Evolutionary conservation across 2,888 invertebrate species (phyloP).

Genomic region (Amphipyra tragopoginis): DNA sequence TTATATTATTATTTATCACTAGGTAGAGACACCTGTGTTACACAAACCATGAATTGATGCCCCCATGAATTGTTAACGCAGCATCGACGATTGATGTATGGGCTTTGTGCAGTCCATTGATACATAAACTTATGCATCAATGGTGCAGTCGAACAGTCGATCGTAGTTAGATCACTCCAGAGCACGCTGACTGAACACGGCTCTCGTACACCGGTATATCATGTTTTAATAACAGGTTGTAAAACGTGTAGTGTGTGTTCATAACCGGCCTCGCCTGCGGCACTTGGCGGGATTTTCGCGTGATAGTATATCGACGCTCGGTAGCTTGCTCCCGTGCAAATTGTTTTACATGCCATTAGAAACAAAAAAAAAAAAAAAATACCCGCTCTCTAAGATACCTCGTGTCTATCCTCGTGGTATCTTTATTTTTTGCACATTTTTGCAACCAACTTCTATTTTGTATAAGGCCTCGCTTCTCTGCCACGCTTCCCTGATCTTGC

Average conservation of each 20-base stretch:
- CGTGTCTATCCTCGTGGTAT: too few species aligned
- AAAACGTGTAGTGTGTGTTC: slow-evolving; percentile 5
- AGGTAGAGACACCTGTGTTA: too few species aligned
- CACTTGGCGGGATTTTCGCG: slow-evolving; percentile 1
- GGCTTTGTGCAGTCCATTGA: slow-evolving; percentile 1
- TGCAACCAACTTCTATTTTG: too few species aligned
- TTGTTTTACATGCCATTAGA: neutral
- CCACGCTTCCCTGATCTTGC: too few species aligned
- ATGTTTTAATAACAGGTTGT: slow-evolving; percentile 24
- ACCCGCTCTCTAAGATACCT: too few species aligned
- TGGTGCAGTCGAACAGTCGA: slow-evolving; percentile 5
- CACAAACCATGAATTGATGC: too few species aligned
- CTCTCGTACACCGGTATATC: neutral
- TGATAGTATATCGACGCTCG: neutral
- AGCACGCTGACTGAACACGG: neutral
- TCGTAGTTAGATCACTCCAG: neutral
- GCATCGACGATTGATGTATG: neutral
- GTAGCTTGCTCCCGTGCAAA: neutral
- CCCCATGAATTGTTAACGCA: neutral
- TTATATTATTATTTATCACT: too few species aligned
- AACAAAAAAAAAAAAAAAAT: neutral
- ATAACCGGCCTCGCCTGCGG: slow-evolving; percentile 10
- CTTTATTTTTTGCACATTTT: too few species aligned
- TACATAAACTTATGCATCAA: slow-evolving; percentile 4
- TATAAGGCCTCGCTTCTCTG: too few species aligned